Evolutionary conservation across 2,888 invertebrate species (phyloP).

Genomic region (Imbricaverruca yamaguchii): DNA sequence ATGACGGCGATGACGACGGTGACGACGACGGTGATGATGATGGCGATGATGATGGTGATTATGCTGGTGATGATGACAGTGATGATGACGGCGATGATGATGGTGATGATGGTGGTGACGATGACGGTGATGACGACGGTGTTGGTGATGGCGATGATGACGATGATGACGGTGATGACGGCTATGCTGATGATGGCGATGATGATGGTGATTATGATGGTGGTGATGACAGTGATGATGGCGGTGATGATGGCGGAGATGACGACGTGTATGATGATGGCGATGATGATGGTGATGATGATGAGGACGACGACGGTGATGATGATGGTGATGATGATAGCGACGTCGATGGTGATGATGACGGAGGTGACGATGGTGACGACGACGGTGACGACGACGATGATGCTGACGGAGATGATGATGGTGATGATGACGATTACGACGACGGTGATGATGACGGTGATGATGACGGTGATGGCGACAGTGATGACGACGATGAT

Average conservation of each 20-base stretch:
- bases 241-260: neutral
- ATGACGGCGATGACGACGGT: neutral
- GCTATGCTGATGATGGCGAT: neutral
- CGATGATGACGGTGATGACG: neutral
- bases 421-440: neutral
- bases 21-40: neutral
- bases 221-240: neutral
- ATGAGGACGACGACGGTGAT: neutral
- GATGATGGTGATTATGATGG: neutral
- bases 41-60: neutral
- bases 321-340: neutral
- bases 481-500: neutral
- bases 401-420: neutral
- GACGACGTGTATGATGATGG: neutral
- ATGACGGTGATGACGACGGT: neutral
- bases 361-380: neutral
- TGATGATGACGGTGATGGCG: neutral
- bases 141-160: neutral
- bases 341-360: neutral
- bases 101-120: neutral
- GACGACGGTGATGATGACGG: neutral
- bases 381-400: neutral
- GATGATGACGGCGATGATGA: neutral
- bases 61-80: neutral
- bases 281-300: neutral